Percentiles rank a stretch among this genome's conserved stretches.
phyloP scores from a whole-genome alignment of 2,797 vertebrate genomes.

The Anomalospiza imberbis region DNA sequence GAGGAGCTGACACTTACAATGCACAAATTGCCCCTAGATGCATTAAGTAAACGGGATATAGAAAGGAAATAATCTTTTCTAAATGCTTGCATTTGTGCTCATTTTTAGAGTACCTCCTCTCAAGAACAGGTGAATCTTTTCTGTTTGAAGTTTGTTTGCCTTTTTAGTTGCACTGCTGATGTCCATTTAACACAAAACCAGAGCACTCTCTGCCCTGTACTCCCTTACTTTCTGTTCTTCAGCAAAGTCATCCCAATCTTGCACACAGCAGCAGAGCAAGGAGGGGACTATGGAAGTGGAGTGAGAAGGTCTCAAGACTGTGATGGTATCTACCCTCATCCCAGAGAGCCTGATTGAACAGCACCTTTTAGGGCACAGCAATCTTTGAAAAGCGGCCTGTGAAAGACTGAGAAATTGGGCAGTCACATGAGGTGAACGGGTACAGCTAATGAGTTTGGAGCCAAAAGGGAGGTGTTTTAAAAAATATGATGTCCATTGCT shows the following conservation, averaged over 20 bases:
- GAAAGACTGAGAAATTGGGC: not conserved
- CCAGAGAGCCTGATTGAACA: not conserved
- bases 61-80: constrained; percentile 41
- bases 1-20: not conserved
- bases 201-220: not conserved
- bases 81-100: not conserved
- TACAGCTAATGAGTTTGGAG: not conserved
- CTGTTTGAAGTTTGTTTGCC: constrained; percentile 29
- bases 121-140: constrained; percentile 30
- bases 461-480: not conserved
- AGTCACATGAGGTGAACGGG: not conserved
- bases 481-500: not conserved
- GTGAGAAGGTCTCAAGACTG: not conserved
- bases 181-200: not conserved
- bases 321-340: not conserved
- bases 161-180: not conserved
- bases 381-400: not conserved
- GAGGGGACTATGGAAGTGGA: not conserved
- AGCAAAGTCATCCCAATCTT: not conserved
- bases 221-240: not conserved
- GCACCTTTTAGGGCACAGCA: not conserved
- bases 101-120: constrained; percentile 36
- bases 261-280: not conserved
- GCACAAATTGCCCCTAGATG: not conserved
- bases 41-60: constrained; percentile 26